A percentile compares a stretch with the other conserved stretches of the same genome.
Evolutionary conservation across 2,888 invertebrate genomes (phyloP).

Genomic region (Trichopria drosophilae): DNA sequence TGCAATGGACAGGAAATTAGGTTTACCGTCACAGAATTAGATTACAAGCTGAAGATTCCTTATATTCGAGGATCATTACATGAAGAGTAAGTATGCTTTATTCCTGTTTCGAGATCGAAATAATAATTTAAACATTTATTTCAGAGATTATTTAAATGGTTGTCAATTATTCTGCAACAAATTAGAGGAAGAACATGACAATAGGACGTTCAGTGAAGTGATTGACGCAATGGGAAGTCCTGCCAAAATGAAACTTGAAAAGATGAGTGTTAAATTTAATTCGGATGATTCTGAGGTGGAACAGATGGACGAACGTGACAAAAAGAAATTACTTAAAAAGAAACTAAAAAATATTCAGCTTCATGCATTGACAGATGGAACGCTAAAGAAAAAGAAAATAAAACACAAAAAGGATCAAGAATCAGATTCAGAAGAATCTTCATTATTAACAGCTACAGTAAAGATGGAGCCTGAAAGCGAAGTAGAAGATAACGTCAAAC

Average conservation of each 20-base stretch:
- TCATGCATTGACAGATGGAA: too few species aligned
- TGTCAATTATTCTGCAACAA: constrained; percentile 35
- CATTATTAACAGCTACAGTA: constrained; percentile 2
- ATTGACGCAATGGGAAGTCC: neutral
- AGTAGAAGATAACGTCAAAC: too few species aligned
- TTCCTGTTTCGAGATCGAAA: neutral
- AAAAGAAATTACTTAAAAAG: constrained; percentile 9
- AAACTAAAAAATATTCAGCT: constrained; percentile 10
- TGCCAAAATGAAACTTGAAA: constrained; percentile 10
- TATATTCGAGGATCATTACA: constrained; percentile 68
- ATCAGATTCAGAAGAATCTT: neutral
- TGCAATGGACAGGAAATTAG: constrained; percentile 66
- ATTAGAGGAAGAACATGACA: too few species aligned
- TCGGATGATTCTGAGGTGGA: constrained; percentile 25
- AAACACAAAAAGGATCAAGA: constrained; percentile 17
- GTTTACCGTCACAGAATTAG: constrained; percentile 65
- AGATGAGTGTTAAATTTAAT: constrained; percentile 20
- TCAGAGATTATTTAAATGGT: constrained; percentile 42
- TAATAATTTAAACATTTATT: constrained; percentile 18
- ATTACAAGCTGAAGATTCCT: constrained; percentile 65
- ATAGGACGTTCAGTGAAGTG: neutral
- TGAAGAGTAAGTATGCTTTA: constrained; percentile 55
- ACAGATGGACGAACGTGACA: constrained; percentile 3
- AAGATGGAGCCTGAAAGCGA: too few species aligned
- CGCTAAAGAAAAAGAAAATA: constrained; percentile 6